These are phyloP conservation scores for Laspeyria flexula DNA, from an alignment of 2,888 invertebrate genomes.

Conservation along the genomic window DNA sequence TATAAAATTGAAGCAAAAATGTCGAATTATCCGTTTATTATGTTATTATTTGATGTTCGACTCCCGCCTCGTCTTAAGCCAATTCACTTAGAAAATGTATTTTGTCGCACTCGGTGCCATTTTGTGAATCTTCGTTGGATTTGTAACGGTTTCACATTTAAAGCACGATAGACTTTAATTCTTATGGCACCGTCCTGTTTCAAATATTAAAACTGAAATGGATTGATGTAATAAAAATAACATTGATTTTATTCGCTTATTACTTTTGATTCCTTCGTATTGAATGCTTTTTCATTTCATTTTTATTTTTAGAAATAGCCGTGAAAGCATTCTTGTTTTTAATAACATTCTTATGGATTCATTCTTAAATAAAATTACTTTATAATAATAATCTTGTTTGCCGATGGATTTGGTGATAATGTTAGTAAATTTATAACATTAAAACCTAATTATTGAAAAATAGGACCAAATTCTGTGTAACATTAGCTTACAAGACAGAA, in stretches of 20 bases:
- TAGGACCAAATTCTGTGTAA: no score
- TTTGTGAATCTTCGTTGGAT: conserved; percentile 35
- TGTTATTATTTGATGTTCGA: conserved; percentile 55
- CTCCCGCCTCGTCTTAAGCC: conserved; percentile 36
- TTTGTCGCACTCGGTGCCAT: conserved; percentile 39
- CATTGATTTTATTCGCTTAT: background rate
- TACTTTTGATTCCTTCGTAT: background rate
- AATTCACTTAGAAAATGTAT: conserved; percentile 50
- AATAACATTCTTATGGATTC: no score
- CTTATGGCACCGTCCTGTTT: conserved; percentile 10
- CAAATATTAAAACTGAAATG: conserved; percentile 5
- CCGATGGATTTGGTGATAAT: no score
- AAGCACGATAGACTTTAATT: conserved; percentile 24
- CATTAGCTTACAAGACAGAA: no score
- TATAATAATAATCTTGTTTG: no score
- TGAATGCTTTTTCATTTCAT: background rate
- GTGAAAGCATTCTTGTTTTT: no score
- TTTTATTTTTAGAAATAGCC: no score
- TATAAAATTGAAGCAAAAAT: conserved; percentile 55
- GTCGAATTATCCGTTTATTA: conserved; percentile 51
- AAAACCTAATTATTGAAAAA: no score
- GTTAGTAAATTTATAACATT: no score
- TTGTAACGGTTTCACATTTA: conserved; percentile 39
- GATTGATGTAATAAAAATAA: background rate
- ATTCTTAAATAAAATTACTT: no score